Conservation (phyloP, 2,888 invertebrate species). For the Cataglyphis livida region DNA sequence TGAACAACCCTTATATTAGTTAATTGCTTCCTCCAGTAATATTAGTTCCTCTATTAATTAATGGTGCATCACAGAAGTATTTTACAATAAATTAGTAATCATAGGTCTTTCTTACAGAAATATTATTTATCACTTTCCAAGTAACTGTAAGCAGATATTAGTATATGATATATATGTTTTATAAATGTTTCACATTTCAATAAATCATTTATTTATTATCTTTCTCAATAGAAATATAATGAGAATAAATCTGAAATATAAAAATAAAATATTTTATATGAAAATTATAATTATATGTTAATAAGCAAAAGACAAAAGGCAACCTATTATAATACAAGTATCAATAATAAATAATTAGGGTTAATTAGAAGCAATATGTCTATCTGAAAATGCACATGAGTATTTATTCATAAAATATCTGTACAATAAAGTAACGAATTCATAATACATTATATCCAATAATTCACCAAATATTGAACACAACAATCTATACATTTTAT, state of each 20-base stretch:
- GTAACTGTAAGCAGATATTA: neutral
- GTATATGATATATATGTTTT: slow-evolving; percentile 8
- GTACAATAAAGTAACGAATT: neutral
- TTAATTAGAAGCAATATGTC: slow-evolving; percentile 15
- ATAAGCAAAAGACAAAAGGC: neutral
- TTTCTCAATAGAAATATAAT: neutral
- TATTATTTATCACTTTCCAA: neutral
- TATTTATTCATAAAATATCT: slow-evolving; percentile 39
- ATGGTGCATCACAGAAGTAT: neutral
- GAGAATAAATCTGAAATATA: neutral
- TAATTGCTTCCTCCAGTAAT: neutral
- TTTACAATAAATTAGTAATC: slow-evolving; percentile 3
- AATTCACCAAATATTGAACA: neutral
- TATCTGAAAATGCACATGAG: slow-evolving; percentile 33
- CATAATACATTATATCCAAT: slow-evolving; percentile 14
- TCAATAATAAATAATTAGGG: slow-evolving; percentile 13
- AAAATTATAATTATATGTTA: neutral
- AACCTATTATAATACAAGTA: neutral
- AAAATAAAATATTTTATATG: neutral
- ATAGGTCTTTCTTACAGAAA: neutral
- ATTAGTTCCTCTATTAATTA: neutral
- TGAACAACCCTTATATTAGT: slow-evolving; percentile 2
- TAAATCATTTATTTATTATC: slow-evolving; percentile 9
- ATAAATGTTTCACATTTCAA: neutral
- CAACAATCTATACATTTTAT: neutral